Conservation (phyloP, 1,140 invertebrate genomes). For the Fopius arisanus region DNA sequence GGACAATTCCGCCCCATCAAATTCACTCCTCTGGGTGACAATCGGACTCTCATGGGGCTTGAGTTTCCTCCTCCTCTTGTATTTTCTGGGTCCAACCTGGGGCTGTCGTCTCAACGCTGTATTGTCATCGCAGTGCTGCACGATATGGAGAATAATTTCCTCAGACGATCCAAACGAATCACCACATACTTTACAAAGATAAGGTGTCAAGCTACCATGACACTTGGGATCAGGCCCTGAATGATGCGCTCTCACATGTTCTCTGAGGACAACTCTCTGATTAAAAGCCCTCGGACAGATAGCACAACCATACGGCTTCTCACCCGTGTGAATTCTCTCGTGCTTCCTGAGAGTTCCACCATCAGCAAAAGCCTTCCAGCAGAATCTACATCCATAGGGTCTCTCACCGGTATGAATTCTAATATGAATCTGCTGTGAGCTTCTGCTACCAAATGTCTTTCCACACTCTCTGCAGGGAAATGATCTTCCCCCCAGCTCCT, state of each 20-base stretch:
- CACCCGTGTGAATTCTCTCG: constrained; percentile 96
- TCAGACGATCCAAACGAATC: constrained; percentile 73
- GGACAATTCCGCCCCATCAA: constrained; percentile 43
- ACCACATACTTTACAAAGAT: constrained; percentile 78
- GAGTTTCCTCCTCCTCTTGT: constrained; percentile 78
- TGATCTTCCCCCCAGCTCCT: constrained; percentile 69
- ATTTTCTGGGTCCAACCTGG: constrained; percentile 78
- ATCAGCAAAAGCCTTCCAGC: constrained; percentile 98
- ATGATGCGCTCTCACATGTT: constrained; percentile 84
- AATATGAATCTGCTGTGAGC: constrained; percentile 91
- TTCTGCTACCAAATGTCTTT: constrained; percentile 86
- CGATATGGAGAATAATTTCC: constrained; percentile 80
- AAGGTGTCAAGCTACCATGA: constrained; percentile 67
- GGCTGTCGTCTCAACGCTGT: constrained; percentile 80
- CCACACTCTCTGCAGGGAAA: constrained; percentile 87
- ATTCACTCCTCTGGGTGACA: constrained; percentile 27
- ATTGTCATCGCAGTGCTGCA: constrained; percentile 83
- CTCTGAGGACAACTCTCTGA: constrained; percentile 80
- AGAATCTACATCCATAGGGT: constrained; percentile 94
- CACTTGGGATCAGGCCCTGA: constrained; percentile 75
- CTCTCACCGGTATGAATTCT: constrained; percentile 86
- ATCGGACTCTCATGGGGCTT: constrained; percentile 68
- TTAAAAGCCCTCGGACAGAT: constrained; percentile 89
- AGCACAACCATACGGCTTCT: constrained; percentile 96
- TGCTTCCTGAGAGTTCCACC: constrained; percentile 96